Evolutionary conservation across 2,113 vertebrate genomes (phyloP).

Genomic region (Onychostruthus taczanowskii): DNA sequence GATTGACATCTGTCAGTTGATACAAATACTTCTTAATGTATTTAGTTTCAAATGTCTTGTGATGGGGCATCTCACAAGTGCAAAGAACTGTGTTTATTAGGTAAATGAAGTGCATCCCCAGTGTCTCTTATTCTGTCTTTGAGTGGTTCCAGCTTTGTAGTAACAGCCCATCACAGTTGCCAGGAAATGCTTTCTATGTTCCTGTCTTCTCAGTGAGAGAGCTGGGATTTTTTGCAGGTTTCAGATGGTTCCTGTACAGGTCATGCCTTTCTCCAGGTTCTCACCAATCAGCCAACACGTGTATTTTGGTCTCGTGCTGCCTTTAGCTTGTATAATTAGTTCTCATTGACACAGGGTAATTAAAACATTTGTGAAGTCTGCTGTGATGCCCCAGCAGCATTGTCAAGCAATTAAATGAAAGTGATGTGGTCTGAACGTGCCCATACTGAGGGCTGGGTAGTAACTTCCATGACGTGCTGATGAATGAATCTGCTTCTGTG

Average conservation of each 20-base stretch:
- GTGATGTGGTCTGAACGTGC: neutral
- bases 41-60: neutral
- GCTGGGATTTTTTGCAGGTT: neutral
- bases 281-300: neutral
- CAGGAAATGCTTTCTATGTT: neutral
- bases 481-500: neutral
- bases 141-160: neutral
- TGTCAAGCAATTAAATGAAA: neutral
- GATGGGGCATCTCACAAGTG: neutral
- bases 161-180: neutral
- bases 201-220: neutral
- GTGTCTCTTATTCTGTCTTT: neutral
- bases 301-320: neutral
- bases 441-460: neutral
- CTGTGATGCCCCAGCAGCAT: neutral
- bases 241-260: neutral
- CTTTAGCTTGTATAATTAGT: neutral
- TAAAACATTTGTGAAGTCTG: neutral
- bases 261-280: neutral
- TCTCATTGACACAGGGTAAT: neutral
- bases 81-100: neutral
- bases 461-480: neutral
- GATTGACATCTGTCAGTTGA: neutral
- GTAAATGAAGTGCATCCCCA: neutral
- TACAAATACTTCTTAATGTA: neutral